Base-by-base conservation (phyloP, 2,113 vertebrate genomes). In the Chinchilla lanigera region DNA sequence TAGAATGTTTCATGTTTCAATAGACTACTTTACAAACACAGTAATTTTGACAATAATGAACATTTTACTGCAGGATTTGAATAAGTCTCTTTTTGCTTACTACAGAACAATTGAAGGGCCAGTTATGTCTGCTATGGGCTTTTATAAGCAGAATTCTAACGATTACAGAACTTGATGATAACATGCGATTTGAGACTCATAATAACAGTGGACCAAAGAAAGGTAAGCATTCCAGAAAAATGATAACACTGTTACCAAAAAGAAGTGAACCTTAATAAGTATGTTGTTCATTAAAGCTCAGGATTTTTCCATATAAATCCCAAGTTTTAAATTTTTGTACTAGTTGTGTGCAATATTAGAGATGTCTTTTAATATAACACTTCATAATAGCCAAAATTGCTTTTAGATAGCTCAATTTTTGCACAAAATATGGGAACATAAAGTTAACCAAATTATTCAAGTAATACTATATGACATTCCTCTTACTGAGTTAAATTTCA, bases 181-280 rank as follows among this genome's bases (percentile, higher is more conserved):
- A 61, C 41, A 67, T 56, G 61, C 19, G 80, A 86, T 89, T 90
- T 88, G 24, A 92, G 7, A 20, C 7, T 94, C n/a, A 50, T 89
- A 90, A 82, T 92, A 47, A 94, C 4, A 50, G 35, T 86, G 30
- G 24, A 58, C 33, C n/a, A 17, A 44, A 78, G 28, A 78, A 93
- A 90, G 7, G 14, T 16, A 58, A 54, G n/a, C n/a, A 87, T 95
- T 96, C 69, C 75, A 87, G 56, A 95, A 96, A 89, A 93, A 8
- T 13, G n/a, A 84, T 90, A 89, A 93, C 22, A 87, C 6, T 80
- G 22, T 47, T 92, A 86, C 13, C 14, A 71, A 92, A 95, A 56
- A 78, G 20, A 94, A 90, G 56, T 69, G 10, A 89, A 80, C 1
- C 20, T 65, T 84, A 86, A 52, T 80, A 89, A 96, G 17, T 17